Evolutionary conservation across 2,113 vertebrate species (phyloP).

Genomic region (Phaethornis superciliosus): DNA sequence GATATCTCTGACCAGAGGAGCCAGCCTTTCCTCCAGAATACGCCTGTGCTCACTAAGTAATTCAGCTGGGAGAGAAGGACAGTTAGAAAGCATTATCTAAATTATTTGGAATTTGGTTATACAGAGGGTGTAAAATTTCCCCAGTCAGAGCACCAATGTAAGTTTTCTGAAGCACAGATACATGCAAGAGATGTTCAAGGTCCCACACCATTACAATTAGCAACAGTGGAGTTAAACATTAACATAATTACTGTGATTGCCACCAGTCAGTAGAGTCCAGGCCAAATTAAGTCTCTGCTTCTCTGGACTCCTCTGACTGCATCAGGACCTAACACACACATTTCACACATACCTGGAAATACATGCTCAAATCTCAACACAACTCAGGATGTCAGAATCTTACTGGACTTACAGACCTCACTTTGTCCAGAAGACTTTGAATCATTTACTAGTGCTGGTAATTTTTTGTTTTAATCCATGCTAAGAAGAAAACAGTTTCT

Average conservation of each 20-base stretch:
- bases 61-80: constrained; percentile 76
- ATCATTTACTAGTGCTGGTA: neutral
- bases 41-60: constrained; percentile 82
- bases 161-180: neutral
- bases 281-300: neutral
- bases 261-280: neutral
- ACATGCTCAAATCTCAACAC: neutral
- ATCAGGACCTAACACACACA: neutral
- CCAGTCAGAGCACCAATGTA: neutral
- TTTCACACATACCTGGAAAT: neutral
- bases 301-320: neutral
- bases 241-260: neutral
- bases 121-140: neutral
- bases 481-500: neutral
- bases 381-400: neutral
- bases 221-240: neutral
- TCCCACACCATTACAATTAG: neutral
- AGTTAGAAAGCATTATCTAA: neutral
- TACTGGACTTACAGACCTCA: neutral
- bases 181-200: neutral
- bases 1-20: constrained; percentile 81
- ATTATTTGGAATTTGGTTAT: neutral
- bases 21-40: constrained; percentile 77
- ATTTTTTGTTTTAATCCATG: neutral
- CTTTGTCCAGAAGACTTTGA: neutral